Conservation (phyloP, 1,140 invertebrate genomes). For the Temnothorax longispinosus region DNA sequence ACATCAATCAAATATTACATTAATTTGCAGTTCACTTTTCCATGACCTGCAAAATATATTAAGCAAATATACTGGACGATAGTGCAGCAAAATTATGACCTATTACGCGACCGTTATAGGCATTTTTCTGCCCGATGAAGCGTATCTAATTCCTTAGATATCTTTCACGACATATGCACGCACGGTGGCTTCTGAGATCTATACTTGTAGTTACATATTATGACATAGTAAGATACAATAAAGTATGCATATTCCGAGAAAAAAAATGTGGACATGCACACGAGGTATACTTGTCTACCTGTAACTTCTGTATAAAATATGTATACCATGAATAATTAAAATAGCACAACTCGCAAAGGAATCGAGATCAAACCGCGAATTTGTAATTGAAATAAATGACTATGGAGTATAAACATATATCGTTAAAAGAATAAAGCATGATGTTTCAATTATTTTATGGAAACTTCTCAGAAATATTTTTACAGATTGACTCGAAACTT, state of each 20-base stretch:
- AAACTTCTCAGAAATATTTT: background rate
- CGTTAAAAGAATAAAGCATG: background rate
- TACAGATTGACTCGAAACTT: background rate
- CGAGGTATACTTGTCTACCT: background rate
- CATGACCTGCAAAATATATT: slow-evolving; percentile 3
- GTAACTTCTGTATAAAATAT: background rate
- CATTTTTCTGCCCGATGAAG: background rate
- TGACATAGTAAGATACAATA: background rate
- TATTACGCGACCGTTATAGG: slow-evolving; percentile 32
- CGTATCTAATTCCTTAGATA: slow-evolving; percentile 23
- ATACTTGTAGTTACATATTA: background rate
- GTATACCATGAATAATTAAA: slow-evolving; percentile 3
- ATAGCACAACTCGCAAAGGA: background rate
- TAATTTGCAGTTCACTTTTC: background rate
- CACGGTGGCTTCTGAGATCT: slow-evolving; percentile 8
- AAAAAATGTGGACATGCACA: background rate
- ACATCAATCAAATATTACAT: background rate
- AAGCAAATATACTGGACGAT: background rate
- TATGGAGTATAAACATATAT: background rate
- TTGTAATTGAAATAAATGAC: background rate
- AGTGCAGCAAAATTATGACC: slow-evolving; percentile 36
- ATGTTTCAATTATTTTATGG: background rate
- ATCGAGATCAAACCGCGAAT: background rate
- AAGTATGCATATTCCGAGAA: slow-evolving; percentile 1
- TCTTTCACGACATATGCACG: background rate